Evolutionary conservation across 2,888 invertebrate genomes (phyloP).

Genomic region (Nomada ruficornis): DNA sequence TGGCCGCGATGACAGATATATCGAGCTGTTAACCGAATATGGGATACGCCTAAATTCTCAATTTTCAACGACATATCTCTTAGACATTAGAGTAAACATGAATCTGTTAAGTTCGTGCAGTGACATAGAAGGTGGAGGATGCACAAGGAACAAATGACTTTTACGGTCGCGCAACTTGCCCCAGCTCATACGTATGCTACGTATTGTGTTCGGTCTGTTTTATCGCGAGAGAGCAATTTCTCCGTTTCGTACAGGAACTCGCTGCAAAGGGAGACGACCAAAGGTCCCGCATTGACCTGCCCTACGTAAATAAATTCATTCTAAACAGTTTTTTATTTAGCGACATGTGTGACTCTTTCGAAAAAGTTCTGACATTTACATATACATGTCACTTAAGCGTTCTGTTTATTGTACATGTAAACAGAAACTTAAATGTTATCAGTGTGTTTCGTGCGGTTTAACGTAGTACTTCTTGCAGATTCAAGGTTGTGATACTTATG

Average conservation of each 20-base stretch:
- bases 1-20: conserved; percentile 70
- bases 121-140: conserved; percentile 53
- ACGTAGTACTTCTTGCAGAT: conserved; percentile 60
- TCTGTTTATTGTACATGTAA: conserved; percentile 7
- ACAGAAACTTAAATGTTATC: not conserved
- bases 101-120: conserved; percentile 47
- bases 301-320: conserved; percentile 17
- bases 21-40: conserved; percentile 77
- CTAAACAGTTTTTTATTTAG: conserved; percentile 4
- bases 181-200: conserved; percentile 67
- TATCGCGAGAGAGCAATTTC: conserved; percentile 34
- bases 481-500: conserved; percentile 64
- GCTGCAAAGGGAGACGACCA: conserved; percentile 22
- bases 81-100: conserved; percentile 53
- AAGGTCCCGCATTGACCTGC: conserved; percentile 13
- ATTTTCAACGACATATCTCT: conserved; percentile 23
- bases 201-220: conserved; percentile 53
- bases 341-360: not conserved
- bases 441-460: not conserved
- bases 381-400: not conserved
- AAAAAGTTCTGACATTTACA: not conserved
- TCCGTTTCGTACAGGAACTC: conserved; percentile 21
- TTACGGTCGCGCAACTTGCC: conserved; percentile 47
- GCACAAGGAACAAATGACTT: conserved; percentile 52
- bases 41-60: conserved; percentile 78